Percentiles rank a stretch among this genome's conserved stretches.
Conservation (phyloP, 2,797 vertebrate genomes). For the Potorous gilbertii region DNA sequence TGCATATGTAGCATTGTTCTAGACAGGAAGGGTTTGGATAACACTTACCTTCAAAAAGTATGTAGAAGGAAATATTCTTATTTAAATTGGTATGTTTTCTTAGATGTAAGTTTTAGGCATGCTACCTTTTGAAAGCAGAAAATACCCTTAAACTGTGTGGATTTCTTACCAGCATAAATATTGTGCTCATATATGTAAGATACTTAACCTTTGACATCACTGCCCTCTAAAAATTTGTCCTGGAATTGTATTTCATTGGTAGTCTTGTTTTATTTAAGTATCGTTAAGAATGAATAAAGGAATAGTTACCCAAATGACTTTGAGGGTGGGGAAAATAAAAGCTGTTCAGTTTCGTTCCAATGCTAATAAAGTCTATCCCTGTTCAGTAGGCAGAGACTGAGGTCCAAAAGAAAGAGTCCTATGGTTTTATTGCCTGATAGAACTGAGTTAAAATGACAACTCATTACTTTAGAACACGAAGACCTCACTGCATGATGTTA, state of each 20-base stretch:
- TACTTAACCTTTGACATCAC: neutral
- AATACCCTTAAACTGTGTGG: neutral
- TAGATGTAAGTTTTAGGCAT: neutral
- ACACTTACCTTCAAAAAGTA: neutral
- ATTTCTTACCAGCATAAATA: neutral
- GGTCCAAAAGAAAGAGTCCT: neutral
- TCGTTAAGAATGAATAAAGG: neutral
- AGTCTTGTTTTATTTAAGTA: neutral
- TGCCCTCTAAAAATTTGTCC: neutral
- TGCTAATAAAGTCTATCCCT: neutral
- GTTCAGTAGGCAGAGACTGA: neutral
- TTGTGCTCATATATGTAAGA: slow-evolving; percentile 2
- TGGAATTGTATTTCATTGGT: neutral
- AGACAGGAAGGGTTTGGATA: neutral
- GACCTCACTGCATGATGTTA: neutral
- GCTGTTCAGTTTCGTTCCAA: neutral
- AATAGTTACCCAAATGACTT: neutral
- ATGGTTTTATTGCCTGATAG: neutral
- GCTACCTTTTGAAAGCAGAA: neutral
- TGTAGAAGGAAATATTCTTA: neutral
- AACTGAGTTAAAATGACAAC: neutral
- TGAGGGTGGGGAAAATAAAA: neutral
- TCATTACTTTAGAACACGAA: neutral
- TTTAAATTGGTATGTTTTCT: neutral
- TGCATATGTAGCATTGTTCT: neutral